A percentile compares a stretch with the other conserved stretches of the same genome.
Conservation (phyloP, 2,797 vertebrate species). For the Nasua narica region DNA sequence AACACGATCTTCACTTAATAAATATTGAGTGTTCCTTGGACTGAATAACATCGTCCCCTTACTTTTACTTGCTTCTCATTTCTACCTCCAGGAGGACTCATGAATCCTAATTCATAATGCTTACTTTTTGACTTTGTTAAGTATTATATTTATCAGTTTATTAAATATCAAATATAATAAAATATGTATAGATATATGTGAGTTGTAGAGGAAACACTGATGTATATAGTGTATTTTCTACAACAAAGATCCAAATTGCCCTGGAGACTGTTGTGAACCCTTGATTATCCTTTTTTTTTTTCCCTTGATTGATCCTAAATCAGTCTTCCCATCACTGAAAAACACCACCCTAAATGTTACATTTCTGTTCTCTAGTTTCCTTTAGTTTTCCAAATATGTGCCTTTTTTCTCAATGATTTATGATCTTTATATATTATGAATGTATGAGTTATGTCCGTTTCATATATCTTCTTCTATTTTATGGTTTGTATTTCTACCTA, state of each 20-base stretch:
- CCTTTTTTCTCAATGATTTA: not conserved
- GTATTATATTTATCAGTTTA: not conserved
- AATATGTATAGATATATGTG: not conserved
- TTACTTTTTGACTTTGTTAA: not conserved
- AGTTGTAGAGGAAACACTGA: not conserved
- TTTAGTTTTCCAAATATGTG: not conserved
- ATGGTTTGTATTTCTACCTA: not conserved
- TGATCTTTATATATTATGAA: not conserved
- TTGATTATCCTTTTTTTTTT: no score
- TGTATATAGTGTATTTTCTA: not conserved
- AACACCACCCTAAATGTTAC: not conserved
- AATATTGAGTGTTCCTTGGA: not conserved
- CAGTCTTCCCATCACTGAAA: not conserved
- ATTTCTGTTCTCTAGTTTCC: not conserved
- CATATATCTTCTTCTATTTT: not conserved
- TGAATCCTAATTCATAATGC: not conserved
- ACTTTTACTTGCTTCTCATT: not conserved
- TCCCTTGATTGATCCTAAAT: no score
- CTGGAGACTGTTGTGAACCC: not conserved
- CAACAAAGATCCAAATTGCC: not conserved
- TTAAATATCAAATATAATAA: not conserved
- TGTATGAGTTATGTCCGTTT: not conserved
- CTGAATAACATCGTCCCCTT: not conserved
- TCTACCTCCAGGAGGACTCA: not conserved
- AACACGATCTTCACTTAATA: not conserved